phyloP scores from a whole-genome alignment of 2,113 vertebrate genomes.

The Nycticryphes semicollaris region DNA sequence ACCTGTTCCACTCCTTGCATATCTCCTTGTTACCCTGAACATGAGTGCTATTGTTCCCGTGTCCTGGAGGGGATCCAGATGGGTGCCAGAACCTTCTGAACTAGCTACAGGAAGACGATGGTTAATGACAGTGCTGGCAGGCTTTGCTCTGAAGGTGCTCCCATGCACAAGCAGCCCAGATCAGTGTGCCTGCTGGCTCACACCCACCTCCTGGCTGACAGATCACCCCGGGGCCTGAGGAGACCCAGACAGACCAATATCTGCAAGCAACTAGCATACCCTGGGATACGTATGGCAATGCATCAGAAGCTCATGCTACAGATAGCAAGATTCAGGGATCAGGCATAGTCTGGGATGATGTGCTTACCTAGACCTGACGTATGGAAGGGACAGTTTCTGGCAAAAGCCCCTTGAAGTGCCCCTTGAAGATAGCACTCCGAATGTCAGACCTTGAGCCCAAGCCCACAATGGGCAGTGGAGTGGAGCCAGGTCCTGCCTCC shows the following conservation, averaged over 20 bases:
- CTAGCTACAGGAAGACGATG: not conserved
- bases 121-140: not conserved
- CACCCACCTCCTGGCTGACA: not conserved
- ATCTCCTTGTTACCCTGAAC: not conserved
- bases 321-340: not conserved
- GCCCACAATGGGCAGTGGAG: not conserved
- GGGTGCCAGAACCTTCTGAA: not conserved
- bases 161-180: rapidly evolving
- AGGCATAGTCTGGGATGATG: not conserved
- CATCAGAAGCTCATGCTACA: not conserved
- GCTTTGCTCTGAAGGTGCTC: rapidly evolving
- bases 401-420: not conserved
- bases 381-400: not conserved
- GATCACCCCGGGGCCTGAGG: not conserved
- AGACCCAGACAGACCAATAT: not conserved
- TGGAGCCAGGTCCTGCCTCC: not conserved
- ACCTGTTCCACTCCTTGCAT: not conserved
- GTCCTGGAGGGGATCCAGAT: not conserved
- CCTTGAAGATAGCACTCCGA: not conserved
- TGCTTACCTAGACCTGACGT: not conserved
- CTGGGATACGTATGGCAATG: not conserved
- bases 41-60: rapidly evolving
- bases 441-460: not conserved
- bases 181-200: no score
- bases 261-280: not conserved